Percentiles rank a stretch among this genome's conserved stretches.
These are phyloP conservation scores for Ataeniobius toweri DNA, from an alignment of 2,797 vertebrate genomes.

Conservation along the genomic window DNA sequence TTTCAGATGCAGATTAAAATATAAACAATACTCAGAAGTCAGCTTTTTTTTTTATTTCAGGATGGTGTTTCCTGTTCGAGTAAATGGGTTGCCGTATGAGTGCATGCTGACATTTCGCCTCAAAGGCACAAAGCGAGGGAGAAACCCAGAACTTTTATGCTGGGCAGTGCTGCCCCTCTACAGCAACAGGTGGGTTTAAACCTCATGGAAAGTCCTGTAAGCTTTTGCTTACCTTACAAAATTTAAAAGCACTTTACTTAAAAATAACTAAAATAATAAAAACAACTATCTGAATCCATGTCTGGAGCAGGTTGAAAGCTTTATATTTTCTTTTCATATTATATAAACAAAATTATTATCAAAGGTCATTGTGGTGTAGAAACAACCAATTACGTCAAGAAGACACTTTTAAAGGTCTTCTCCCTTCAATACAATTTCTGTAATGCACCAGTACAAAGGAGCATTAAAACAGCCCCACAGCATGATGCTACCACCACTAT, in stretches of 20 bases:
- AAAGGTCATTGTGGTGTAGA: neutral
- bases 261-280: neutral
- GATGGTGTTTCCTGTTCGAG: slow-evolving; percentile 74
- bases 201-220: neutral
- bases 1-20: neutral
- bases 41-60: slow-evolving; percentile 47
- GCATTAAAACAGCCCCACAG: no score
- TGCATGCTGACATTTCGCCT: slow-evolving; percentile 75
- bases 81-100: slow-evolving; percentile 75
- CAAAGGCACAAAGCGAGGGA: slow-evolving; percentile 72
- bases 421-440: neutral
- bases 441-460: no score
- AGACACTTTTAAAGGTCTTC: neutral
- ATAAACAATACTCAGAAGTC: neutral
- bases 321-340: no score
- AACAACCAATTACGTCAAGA: neutral
- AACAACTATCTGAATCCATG: no score
- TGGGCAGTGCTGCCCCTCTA: slow-evolving; percentile 80
- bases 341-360: neutral
- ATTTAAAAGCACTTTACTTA: neutral
- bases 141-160: slow-evolving; percentile 56
- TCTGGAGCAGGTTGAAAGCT: no score
- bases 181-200: slow-evolving; percentile 57
- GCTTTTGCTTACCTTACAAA: neutral
- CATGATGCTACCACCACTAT: no score